phyloP scores from a whole-genome alignment of 2,113 vertebrate species.

The Micronycteris hirsuta region DNA sequence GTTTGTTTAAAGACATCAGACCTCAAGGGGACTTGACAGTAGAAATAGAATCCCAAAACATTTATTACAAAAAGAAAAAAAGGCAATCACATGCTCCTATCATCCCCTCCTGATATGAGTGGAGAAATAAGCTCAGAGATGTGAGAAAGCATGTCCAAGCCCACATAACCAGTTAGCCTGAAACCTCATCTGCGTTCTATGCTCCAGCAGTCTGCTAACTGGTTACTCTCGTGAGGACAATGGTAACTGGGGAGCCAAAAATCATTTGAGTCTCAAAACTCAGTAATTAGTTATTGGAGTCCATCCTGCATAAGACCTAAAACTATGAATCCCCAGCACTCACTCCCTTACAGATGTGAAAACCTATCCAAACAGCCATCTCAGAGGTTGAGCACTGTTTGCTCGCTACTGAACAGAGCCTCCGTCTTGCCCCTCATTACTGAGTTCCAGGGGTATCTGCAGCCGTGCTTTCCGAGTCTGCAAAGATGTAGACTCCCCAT shows the following conservation, averaged over 20 bases:
- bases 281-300: not conserved
- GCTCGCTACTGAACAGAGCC: not conserved
- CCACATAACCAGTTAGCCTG: not conserved
- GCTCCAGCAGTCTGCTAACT: not conserved
- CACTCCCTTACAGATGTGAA: not conserved
- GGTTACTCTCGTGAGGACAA: not conserved
- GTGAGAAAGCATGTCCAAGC: not conserved
- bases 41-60: not conserved
- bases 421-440: not conserved
- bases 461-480: too few relatives aligned
- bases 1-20: not conserved
- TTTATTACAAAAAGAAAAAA: constrained; percentile 6
- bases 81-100: not conserved
- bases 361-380: not conserved
- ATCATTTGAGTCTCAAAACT: not conserved
- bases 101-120: not conserved
- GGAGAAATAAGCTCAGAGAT: not conserved
- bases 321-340: not conserved
- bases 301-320: not conserved
- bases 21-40: not conserved
- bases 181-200: not conserved
- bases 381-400: not conserved
- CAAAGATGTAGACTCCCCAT: not conserved
- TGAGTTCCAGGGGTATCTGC: not conserved
- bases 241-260: not conserved